These are phyloP conservation scores for Danaus plexippus DNA, from an alignment of 1,140 invertebrate genomes.

Conservation along the genomic window DNA sequence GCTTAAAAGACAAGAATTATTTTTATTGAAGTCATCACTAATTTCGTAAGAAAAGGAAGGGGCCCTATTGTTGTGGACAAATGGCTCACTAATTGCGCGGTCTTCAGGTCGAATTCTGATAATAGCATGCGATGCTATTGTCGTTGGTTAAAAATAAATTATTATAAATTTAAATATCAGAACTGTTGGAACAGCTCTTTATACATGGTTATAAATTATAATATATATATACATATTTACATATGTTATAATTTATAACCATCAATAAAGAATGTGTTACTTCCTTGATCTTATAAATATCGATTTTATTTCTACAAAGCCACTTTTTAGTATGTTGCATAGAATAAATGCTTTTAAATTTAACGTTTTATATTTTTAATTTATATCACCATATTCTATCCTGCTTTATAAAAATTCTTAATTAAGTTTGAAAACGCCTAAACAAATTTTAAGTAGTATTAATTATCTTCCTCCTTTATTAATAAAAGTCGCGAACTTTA, in stretches of 20 bases:
- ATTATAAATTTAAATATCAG: too few relatives aligned
- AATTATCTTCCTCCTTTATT: conserved; percentile 66
- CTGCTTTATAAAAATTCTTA: conserved; percentile 35
- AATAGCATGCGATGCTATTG: conserved; percentile 41
- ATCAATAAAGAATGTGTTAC: too few relatives aligned
- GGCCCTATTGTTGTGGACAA: conserved; percentile 61
- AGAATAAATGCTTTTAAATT: too few relatives aligned
- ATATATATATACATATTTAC: too few relatives aligned
- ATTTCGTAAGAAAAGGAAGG: conserved; percentile 55
- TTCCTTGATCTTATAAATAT: too few relatives aligned
- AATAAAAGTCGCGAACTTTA: conserved; percentile 60
- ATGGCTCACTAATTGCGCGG: conserved; percentile 64
- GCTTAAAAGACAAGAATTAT: conserved; percentile 72
- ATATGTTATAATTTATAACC: too few relatives aligned
- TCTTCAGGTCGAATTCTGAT: conserved; percentile 47
- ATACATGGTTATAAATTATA: too few relatives aligned
- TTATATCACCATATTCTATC: too few relatives aligned
- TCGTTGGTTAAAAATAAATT: conserved; percentile 28
- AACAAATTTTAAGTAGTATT: conserved; percentile 72
- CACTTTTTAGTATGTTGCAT: too few relatives aligned
- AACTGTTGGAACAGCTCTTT: neutral
- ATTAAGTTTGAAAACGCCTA: conserved; percentile 58
- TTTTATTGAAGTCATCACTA: conserved; percentile 72
- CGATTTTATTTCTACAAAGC: too few relatives aligned
- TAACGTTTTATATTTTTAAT: too few relatives aligned